A percentile compares a stretch with the other conserved stretches of the same genome.
These are phyloP conservation scores for Megastigmus dorsalis DNA, from an alignment of 2,888 invertebrate genomes.

Conservation along the genomic window DNA sequence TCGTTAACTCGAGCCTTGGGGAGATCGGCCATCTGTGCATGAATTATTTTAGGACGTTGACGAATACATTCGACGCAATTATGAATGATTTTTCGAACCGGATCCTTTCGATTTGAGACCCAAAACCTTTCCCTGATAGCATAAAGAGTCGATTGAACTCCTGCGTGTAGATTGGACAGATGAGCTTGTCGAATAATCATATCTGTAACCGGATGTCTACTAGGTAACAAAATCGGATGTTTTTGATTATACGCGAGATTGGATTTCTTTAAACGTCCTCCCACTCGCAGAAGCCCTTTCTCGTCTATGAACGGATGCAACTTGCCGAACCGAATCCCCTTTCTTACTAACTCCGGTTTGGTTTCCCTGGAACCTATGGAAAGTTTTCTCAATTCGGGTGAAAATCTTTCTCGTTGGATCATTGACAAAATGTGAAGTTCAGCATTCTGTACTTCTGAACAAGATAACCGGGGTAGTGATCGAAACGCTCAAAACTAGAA, in stretches of 20 bases:
- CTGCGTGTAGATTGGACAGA: background rate
- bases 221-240: background rate
- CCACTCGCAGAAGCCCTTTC: background rate
- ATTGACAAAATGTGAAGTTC: background rate
- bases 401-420: background rate
- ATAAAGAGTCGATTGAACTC: background rate
- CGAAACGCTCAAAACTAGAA: background rate
- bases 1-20: background rate
- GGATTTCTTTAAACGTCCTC: background rate
- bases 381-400: background rate
- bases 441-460: background rate
- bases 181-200: background rate
- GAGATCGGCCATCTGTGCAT: background rate
- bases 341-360: background rate
- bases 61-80: background rate
- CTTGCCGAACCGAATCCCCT: background rate
- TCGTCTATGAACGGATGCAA: background rate
- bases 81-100: background rate
- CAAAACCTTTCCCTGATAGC: background rate
- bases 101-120: background rate
- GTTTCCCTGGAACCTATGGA: background rate
- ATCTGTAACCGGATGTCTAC: constrained; percentile 3
- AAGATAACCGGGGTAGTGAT: background rate
- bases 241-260: background rate
- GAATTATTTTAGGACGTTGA: background rate